Conservation (phyloP, 2,113 vertebrate species). For the Gorsachius goisagi region DNA sequence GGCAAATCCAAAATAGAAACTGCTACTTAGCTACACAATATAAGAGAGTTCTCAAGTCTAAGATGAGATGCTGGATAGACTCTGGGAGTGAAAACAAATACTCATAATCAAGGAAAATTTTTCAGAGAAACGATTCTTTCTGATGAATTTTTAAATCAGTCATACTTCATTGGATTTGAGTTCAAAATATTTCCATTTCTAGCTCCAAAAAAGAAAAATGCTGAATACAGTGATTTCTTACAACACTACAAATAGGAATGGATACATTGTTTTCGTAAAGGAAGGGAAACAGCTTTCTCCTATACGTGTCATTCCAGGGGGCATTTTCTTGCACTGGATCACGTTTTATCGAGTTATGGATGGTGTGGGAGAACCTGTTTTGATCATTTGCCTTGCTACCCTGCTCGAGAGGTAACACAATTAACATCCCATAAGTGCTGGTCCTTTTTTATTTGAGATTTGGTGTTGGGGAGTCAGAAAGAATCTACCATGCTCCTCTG, state of each 20-base stretch:
- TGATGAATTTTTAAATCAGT: not conserved
- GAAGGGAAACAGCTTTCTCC: not conserved
- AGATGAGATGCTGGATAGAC: not conserved
- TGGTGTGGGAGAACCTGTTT: not conserved
- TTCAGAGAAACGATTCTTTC: not conserved
- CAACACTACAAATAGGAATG: not conserved
- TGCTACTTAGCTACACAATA: not conserved
- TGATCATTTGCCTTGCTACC: not conserved
- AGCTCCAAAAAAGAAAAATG: not conserved
- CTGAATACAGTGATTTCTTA: not conserved
- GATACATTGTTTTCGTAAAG: not conserved
- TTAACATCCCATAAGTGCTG: not conserved
- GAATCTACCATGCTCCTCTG: not conserved
- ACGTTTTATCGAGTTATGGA: not conserved
- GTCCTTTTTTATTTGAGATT: not conserved
- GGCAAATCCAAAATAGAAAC: not conserved
- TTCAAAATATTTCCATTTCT: not conserved
- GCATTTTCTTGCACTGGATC: not conserved
- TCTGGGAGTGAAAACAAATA: not conserved
- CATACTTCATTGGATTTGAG: not conserved
- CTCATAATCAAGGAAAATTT: not conserved
- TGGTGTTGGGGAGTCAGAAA: not conserved
- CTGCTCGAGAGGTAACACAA: not conserved
- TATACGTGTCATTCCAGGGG: not conserved
- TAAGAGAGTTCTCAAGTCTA: not conserved